A percentile compares a stretch with the other conserved stretches of the same genome.
These are phyloP conservation scores for Colius striatus DNA, from an alignment of 2,113 vertebrate genomes.

Conservation along the genomic window DNA sequence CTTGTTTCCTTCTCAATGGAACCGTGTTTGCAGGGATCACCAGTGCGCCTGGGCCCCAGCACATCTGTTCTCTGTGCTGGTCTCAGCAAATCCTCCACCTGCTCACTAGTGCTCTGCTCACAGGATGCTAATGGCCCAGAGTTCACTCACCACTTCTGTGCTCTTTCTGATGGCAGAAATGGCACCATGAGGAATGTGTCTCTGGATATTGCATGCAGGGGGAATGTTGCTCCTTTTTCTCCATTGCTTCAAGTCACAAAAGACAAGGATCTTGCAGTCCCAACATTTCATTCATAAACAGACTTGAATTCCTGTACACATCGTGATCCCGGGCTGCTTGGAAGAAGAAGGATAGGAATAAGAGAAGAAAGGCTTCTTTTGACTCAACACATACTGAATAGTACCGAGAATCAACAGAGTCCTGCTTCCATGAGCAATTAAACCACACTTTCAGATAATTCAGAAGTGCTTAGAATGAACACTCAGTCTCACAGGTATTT, in stretches of 20 bases:
- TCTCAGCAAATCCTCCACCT: not conserved
- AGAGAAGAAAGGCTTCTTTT: not conserved
- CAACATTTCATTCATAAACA: not conserved
- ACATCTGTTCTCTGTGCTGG: not conserved
- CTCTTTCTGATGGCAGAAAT: not conserved
- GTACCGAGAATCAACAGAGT: not conserved
- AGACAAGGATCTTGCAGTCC: not conserved
- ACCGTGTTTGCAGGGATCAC: not conserved
- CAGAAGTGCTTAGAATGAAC: not conserved
- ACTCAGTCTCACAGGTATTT: not conserved
- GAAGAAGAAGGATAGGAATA: not conserved
- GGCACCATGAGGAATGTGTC: not conserved
- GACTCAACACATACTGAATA: not conserved
- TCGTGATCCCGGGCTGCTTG: not conserved
- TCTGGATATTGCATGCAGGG: fast-evolving
- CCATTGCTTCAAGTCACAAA: not conserved
- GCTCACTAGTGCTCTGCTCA: not conserved
- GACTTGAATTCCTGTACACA: fast-evolving
- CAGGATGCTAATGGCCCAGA: not conserved
- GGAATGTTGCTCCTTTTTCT: not conserved
- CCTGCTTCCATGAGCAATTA: not conserved
- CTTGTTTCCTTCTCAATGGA: not conserved
- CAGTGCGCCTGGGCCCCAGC: fast-evolving
- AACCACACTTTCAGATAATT: not conserved
- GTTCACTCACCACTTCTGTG: not conserved